Evolutionary conservation across 2,113 vertebrate genomes (phyloP), one percentile per base, ranked within the genome.

Genomic region (Misgurnus anguillicaudatus): DNA sequence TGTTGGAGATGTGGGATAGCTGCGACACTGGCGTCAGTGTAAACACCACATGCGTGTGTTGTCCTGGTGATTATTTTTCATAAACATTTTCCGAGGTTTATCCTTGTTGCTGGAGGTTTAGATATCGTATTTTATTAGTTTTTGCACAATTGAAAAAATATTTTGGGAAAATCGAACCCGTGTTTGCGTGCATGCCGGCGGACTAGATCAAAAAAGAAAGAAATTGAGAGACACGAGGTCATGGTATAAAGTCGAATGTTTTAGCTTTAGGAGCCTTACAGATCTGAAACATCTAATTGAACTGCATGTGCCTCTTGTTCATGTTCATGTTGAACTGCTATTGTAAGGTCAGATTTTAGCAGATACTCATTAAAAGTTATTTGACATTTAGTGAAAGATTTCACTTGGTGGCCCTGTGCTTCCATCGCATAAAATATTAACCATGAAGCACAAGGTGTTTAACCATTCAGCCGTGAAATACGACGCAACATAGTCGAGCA

Each of bases 31-130:
- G 84, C 88, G 86, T 79, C 87, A 87, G 69, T 91, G 91, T 90
- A 92, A 92, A 93, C 90, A 92, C 85, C 78, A 87, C 87, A 87
- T 85, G 86, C 83, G 75, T 87, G 87, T 90, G 88, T 87, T 86
- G 89, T 85, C 88, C 89, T 85, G 86, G 86, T 91, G 92, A 92
- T 93, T 92, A 90, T 92, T 88, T 90, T 91, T 88, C 90, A 88
- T 87, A 91, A 91, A 90, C 90, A 90, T 89, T 92, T 90, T 90
- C 77, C 79, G 80, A 81, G 86, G 86, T 86, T 89, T 90, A 89
- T 91, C 88, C 91, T 86, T 87, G 82, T 88, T 87, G 86, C 91
- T 90, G 90, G 85, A 87, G 90, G 89, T 88, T 85, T 83, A 70
- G 84, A 85, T 86, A 83, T 83, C 77, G 55, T 79, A 87, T 85